Conservation (phyloP, 1,140 invertebrate species). For the Trachymyrmex cornetzi region DNA sequence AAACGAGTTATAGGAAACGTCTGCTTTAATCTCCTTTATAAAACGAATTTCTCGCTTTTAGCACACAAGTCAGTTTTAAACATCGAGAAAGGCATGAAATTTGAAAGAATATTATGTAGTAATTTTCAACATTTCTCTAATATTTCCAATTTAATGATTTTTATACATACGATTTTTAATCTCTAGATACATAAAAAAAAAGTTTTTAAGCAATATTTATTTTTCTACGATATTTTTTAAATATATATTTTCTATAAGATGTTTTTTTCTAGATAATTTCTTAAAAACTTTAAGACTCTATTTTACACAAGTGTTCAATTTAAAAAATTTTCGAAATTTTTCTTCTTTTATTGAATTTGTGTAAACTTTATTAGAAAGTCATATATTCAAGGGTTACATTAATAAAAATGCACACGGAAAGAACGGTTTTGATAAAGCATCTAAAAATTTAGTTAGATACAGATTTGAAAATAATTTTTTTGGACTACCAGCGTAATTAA, state of each 20-base stretch:
- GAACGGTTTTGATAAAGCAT: too few species aligned
- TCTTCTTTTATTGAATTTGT: background rate
- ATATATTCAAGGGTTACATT: background rate
- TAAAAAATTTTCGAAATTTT: background rate
- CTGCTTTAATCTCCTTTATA: background rate
- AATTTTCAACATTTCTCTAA: constrained; percentile 1
- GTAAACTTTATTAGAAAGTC: background rate
- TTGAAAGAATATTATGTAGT: background rate
- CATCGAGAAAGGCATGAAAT: background rate
- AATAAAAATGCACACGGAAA: background rate
- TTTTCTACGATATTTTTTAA: background rate
- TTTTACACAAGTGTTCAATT: background rate
- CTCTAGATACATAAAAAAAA: background rate
- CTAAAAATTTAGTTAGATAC: too few species aligned
- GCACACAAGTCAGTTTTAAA: background rate
- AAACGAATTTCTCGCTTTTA: constrained; percentile 2
- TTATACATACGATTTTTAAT: background rate
- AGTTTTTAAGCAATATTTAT: background rate
- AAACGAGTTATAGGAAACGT: background rate
- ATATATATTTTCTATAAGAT: background rate
- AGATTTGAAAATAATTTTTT: too few species aligned
- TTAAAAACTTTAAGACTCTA: background rate
- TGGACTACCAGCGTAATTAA: too few species aligned
- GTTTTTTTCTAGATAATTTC: background rate
- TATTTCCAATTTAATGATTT: background rate